Percentiles rank a stretch among this genome's conserved stretches.
Evolutionary conservation across 2,797 vertebrate genomes (phyloP).

Genomic region (Tragopan temminckii): DNA sequence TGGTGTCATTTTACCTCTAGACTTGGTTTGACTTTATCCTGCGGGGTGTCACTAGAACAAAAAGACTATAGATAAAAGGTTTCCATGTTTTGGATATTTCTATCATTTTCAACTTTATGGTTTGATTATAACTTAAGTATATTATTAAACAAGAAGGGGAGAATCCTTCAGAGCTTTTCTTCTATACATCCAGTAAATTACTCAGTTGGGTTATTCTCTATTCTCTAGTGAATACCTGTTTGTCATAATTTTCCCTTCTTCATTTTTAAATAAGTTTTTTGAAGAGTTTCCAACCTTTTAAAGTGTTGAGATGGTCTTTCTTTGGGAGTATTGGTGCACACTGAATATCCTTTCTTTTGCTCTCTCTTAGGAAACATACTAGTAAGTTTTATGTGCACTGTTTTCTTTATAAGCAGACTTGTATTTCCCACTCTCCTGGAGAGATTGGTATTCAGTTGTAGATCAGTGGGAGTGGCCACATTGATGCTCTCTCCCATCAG

Average conservation of each 20-base stretch:
- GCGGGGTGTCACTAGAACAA: not conserved
- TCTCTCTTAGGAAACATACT: not conserved
- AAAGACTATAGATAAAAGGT: not conserved
- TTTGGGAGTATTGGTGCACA: not conserved
- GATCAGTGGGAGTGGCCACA: not conserved
- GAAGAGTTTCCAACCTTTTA: not conserved
- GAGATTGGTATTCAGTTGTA: not conserved
- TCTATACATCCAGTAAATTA: not conserved
- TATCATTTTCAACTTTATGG: not conserved
- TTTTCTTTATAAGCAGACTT: not conserved
- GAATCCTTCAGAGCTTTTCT: not conserved
- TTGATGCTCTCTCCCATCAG: not conserved
- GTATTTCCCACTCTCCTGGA: not conserved
- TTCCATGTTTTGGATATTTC: not conserved
- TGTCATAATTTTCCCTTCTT: not conserved
- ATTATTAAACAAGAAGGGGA: not conserved
- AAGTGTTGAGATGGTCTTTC: not conserved
- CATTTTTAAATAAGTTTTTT: not conserved
- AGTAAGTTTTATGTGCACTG: not conserved
- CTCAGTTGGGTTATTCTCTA: not conserved
- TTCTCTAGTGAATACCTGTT: not conserved
- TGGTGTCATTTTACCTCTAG: not conserved
- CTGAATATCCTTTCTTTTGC: not conserved
- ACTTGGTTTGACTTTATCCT: not conserved
- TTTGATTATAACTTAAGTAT: not conserved